phyloP scores from a whole-genome alignment of 2,797 vertebrate species.

The Spinibarbus caldwelli region DNA sequence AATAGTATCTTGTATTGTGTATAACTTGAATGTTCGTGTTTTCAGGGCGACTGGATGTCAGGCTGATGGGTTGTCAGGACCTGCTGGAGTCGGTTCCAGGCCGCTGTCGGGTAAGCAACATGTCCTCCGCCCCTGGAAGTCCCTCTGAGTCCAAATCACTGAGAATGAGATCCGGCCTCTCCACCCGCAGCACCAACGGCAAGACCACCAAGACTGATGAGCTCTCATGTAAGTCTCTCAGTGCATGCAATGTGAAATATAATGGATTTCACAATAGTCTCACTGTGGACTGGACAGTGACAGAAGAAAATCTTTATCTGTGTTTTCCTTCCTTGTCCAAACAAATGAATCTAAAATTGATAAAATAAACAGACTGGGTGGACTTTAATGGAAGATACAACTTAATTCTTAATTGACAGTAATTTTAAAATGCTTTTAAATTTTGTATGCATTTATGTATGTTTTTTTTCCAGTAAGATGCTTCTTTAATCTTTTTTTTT shows the following conservation, averaged over 20 bases:
- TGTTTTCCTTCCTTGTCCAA: not conserved
- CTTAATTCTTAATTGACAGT: not conserved
- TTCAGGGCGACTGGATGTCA: slow-evolving; percentile 89
- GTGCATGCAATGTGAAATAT: not conserved
- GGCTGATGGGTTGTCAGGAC: slow-evolving; percentile 89
- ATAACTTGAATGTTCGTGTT: slow-evolving; percentile 26
- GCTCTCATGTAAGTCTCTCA: slow-evolving; percentile 80
- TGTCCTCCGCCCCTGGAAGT: slow-evolving; percentile 68
- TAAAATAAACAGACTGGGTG: not conserved
- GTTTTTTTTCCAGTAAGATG: not conserved
- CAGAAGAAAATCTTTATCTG: slow-evolving; percentile 1
- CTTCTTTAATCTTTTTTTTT: too few relatives aligned
- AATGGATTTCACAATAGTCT: not conserved
- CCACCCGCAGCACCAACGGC: slow-evolving; percentile 76
- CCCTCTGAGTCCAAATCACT: slow-evolving; percentile 79
- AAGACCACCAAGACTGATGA: slow-evolving; percentile 81
- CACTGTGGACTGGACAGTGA: too few relatives aligned
- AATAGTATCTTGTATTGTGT: not conserved
- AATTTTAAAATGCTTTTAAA: not conserved
- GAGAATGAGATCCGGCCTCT: slow-evolving; percentile 76
- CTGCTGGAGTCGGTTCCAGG: slow-evolving; percentile 86
- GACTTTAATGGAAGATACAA: not conserved
- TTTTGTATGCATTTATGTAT: not conserved
- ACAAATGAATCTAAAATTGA: not conserved
- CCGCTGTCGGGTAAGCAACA: slow-evolving; percentile 72